phyloP scores from a whole-genome alignment of 2,113 vertebrate genomes.

The Mirza zaza region DNA sequence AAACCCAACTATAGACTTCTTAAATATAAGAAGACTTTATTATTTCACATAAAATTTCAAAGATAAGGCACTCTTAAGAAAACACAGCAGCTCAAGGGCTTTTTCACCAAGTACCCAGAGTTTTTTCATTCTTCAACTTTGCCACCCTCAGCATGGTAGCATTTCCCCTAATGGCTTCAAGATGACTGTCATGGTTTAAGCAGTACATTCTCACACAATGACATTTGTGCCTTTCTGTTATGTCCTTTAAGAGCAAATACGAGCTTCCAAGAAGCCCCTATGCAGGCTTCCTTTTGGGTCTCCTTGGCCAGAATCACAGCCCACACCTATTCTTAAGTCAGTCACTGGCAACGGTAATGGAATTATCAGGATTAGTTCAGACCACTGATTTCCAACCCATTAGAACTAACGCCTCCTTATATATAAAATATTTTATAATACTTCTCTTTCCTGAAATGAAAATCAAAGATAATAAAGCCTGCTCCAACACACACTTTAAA shows the following conservation, averaged over 20 bases:
- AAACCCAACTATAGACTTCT: not conserved
- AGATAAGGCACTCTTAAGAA: conserved; percentile 2
- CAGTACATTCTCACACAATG: not conserved
- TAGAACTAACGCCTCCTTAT: not conserved
- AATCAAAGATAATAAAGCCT: conserved; percentile 39
- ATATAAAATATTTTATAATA: conserved; percentile 1
- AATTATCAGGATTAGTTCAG: not conserved
- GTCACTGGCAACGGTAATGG: not conserved
- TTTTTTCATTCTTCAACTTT: not conserved
- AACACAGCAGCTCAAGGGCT: not conserved
- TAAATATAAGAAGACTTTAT: not conserved
- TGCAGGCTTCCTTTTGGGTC: not conserved
- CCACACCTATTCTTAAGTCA: not conserved
- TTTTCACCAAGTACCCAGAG: not conserved
- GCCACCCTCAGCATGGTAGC: not conserved
- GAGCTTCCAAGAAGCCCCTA: not conserved
- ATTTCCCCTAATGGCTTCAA: not conserved
- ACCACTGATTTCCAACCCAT: not conserved
- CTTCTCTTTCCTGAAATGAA: conserved; percentile 6
- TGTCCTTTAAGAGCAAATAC: not conserved
- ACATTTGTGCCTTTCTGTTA: not conserved
- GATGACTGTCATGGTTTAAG: not conserved
- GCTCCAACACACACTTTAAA: not conserved
- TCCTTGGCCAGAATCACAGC: not conserved
- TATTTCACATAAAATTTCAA: not conserved